These are phyloP conservation scores for Chaenodraco wilsoni DNA, from an alignment of 2,797 vertebrate species.

Conservation along the genomic window DNA sequence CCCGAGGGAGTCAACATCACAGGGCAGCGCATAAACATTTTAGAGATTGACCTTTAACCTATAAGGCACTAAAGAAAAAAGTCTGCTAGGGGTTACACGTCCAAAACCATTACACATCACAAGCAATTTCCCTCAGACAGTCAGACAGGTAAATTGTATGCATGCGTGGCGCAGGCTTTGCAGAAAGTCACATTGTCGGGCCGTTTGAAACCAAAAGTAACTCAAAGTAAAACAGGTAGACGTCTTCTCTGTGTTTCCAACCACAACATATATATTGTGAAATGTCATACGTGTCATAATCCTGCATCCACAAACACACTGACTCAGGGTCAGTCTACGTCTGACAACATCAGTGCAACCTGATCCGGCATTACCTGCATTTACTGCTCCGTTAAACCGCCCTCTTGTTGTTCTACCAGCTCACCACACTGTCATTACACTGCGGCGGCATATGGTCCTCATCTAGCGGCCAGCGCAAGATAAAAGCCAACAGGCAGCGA, in stretches of 20 bases:
- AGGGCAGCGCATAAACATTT: constrained; percentile 72
- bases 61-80: constrained; percentile 37
- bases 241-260: constrained; percentile 15
- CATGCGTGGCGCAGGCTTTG: too few species aligned
- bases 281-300: constrained; percentile 9
- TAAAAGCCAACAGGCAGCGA: constrained; percentile 71
- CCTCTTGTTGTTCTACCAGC: constrained; percentile 79
- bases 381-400: constrained; percentile 79
- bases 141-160: constrained; percentile 53
- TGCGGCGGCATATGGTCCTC: constrained; percentile 79
- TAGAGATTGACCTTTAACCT: constrained; percentile 77
- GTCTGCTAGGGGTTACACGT: constrained; percentile 46
- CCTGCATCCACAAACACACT: constrained; percentile 22
- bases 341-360: constrained; percentile 76
- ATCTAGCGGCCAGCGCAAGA: constrained; percentile 72
- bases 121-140: constrained; percentile 42
- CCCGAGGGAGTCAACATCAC: constrained; percentile 61
- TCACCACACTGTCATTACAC: constrained; percentile 74
- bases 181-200: constrained; percentile 6
- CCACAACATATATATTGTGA: constrained; percentile 21
- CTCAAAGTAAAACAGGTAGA: constrained; percentile 35
- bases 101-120: constrained; percentile 62
- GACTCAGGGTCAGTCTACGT: constrained; percentile 54
- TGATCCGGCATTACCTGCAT: constrained; percentile 78
- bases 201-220: constrained; percentile 21